Evolutionary conservation across 2,888 invertebrate genomes (phyloP).

Genomic region (Rhagium mordax): DNA sequence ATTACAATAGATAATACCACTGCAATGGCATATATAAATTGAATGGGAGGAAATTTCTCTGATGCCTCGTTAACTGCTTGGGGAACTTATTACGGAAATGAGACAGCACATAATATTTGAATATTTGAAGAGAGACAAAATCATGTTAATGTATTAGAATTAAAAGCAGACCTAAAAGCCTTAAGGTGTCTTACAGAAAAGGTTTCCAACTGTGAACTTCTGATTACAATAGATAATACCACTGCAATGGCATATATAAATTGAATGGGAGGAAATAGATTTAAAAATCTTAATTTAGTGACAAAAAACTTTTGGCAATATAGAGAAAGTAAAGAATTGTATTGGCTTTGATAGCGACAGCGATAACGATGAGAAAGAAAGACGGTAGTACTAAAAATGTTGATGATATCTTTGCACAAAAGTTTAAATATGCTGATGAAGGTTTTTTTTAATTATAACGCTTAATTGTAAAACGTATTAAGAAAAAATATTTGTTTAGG

Average conservation of each 20-base stretch:
- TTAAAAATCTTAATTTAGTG: slow-evolving; percentile 22
- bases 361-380: too few relatives aligned
- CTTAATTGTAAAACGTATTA: too few relatives aligned
- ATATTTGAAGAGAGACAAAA: background rate
- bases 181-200: background rate
- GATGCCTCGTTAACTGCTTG: background rate
- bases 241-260: slow-evolving; percentile 1
- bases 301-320: slow-evolving; percentile 47
- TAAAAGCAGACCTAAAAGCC: background rate
- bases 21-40: too few relatives aligned
- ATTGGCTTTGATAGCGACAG: too few relatives aligned
- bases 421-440: too few relatives aligned
- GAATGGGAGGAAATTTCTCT: background rate
- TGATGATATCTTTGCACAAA: too few relatives aligned
- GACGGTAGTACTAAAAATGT: too few relatives aligned
- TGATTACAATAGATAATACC: background rate
- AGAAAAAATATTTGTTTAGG: too few relatives aligned
- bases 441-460: too few relatives aligned
- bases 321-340: slow-evolving; percentile 47
- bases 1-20: too few relatives aligned
- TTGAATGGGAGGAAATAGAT: background rate
- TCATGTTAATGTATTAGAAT: background rate
- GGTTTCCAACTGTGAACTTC: background rate
- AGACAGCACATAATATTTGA: background rate
- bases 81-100: background rate